Percentiles rank a stretch among this genome's conserved stretches.
Evolutionary conservation across 2,888 invertebrate species (phyloP).

Genomic region (Apocheima hispidaria): DNA sequence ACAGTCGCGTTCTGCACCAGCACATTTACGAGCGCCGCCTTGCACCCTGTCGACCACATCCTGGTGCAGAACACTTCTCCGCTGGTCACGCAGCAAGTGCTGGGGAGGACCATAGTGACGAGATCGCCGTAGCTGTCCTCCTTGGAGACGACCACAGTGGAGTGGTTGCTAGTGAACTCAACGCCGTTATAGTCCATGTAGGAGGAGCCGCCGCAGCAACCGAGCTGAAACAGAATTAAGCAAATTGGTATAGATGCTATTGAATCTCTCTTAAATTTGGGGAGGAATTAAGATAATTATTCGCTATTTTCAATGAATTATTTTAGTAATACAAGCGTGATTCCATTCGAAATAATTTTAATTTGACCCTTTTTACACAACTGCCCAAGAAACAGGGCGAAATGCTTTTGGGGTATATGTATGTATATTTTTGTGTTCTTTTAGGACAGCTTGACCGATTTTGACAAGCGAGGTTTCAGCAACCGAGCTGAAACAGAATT

Average conservation of each 20-base stretch:
- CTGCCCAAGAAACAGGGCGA: no score
- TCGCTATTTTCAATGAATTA: no score
- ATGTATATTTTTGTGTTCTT: no score
- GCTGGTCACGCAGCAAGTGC: slow-evolving; percentile 67
- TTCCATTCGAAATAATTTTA: no score
- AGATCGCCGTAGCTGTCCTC: slow-evolving; percentile 49
- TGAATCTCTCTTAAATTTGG: no score
- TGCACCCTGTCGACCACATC: slow-evolving; percentile 29
- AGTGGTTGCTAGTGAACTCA: slow-evolving; percentile 63
- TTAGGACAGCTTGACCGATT: no score
- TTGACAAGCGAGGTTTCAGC: no score
- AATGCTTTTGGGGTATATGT: no score
- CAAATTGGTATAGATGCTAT: no score
- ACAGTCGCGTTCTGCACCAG: slow-evolving; percentile 73
- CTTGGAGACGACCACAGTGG: slow-evolving; percentile 58
- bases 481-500: slow-evolving; percentile 65
- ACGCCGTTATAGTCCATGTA: slow-evolving; percentile 68
- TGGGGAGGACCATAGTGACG: slow-evolving; percentile 60
- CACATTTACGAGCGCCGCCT: slow-evolving; percentile 59
- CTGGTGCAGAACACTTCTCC: slow-evolving; percentile 47
- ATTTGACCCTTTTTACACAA: no score
- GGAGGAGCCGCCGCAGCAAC: slow-evolving; percentile 73
- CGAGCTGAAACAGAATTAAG: slow-evolving; percentile 62
- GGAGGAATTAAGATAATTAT: no score
- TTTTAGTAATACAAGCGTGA: no score